Conservation (phyloP, 2,797 vertebrate genomes). For the Limnodromus scolopaceus region DNA sequence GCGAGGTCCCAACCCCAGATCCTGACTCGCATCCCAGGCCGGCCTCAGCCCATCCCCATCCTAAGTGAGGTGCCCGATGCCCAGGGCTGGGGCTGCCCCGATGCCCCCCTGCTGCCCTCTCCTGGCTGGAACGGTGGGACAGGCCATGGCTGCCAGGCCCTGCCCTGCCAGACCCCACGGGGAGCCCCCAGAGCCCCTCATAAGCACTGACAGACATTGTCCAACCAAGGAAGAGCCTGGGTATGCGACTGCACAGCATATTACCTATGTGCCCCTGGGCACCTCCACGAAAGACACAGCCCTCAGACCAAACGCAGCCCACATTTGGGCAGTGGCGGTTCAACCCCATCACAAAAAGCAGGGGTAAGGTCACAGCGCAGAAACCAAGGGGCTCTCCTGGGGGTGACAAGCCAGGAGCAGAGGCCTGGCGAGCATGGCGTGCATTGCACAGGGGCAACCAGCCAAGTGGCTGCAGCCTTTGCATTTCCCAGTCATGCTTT, state of each 20-base stretch:
- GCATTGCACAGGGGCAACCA: not conserved
- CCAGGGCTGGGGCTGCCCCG: accelerated
- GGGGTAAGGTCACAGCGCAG: accelerated
- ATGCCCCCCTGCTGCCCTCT: accelerated
- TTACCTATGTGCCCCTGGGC: accelerated
- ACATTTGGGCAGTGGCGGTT: accelerated
- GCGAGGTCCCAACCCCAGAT: not conserved
- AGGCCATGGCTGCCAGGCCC: too few species aligned
- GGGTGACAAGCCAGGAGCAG: accelerated
- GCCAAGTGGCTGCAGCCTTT: not conserved
- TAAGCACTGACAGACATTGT: not conserved
- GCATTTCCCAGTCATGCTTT: not conserved
- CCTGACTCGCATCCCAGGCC: accelerated
- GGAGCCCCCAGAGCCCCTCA: not conserved
- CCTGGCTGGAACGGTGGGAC: accelerated
- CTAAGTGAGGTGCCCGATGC: accelerated
- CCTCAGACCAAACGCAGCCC: not conserved
- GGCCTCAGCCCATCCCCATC: not conserved
- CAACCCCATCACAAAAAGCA: not conserved
- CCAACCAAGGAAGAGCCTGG: not conserved
- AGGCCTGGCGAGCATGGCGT: accelerated
- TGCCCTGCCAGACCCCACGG: accelerated
- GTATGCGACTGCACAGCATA: not conserved
- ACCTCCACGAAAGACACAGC: not conserved
- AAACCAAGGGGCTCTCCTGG: not conserved